Conservation (phyloP, 2,888 invertebrate genomes). For the Sphaerophoria rueppellii region DNA sequence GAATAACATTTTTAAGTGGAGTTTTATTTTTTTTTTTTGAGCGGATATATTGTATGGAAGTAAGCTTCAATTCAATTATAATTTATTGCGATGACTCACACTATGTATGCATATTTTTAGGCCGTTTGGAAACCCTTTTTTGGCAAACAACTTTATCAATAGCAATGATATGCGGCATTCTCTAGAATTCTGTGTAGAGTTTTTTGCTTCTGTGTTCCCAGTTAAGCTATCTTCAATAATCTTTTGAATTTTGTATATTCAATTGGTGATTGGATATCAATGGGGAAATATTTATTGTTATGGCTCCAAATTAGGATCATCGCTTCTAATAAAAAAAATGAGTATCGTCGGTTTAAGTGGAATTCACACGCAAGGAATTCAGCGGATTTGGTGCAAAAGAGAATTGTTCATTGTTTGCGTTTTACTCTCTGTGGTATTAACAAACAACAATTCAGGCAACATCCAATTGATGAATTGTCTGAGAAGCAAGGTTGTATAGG, state of each 20-base stretch:
- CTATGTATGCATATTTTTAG: conserved; percentile 51
- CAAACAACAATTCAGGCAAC: too few species aligned
- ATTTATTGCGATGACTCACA: conserved; percentile 54
- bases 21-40: conserved; percentile 47
- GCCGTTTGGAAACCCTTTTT: conserved; percentile 38
- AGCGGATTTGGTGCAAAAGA: too few species aligned
- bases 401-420: too few species aligned
- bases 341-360: neutral
- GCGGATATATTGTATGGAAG: conserved; percentile 41
- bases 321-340: neutral
- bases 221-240: neutral
- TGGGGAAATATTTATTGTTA: conserved; percentile 3
- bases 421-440: too few species aligned
- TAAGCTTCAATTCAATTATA: conserved; percentile 24
- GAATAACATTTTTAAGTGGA: too few species aligned
- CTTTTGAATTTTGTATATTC: neutral
- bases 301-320: neutral
- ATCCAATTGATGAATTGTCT: too few species aligned
- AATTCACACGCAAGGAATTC: neutral
- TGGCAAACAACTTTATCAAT: conserved; percentile 17
- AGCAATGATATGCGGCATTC: neutral
- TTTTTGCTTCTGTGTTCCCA: neutral
- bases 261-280: conserved; percentile 31
- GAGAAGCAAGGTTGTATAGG: too few species aligned
- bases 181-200: neutral